Evolutionary conservation across 2,888 invertebrate species (phyloP).

Genomic region (Nineta flava): DNA sequence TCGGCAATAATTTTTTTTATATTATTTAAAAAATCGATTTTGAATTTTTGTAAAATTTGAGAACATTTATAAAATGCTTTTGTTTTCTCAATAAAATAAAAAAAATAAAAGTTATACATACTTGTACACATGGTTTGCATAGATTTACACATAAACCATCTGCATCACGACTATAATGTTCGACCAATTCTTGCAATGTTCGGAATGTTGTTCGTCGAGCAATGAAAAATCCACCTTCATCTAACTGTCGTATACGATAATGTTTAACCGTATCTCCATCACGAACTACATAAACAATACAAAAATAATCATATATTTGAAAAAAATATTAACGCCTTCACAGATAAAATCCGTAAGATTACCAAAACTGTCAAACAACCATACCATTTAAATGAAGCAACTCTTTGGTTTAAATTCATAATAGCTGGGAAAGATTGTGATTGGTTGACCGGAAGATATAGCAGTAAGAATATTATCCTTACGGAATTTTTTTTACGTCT

Average conservation of each 20-base stretch:
- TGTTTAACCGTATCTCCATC: slow-evolving; percentile 99
- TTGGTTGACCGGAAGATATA: too few relatives aligned
- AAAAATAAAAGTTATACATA: slow-evolving; percentile 23
- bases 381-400: background rate
- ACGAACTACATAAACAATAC: slow-evolving; percentile 51
- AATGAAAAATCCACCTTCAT: slow-evolving; percentile 98
- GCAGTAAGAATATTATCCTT: too few relatives aligned
- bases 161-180: slow-evolving; percentile 94
- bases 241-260: slow-evolving; percentile 95
- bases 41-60: too few relatives aligned
- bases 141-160: slow-evolving; percentile 98
- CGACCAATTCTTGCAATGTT: slow-evolving; percentile 91
- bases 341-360: background rate
- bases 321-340: background rate
- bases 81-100: too few relatives aligned
- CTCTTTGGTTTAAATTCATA: too few relatives aligned
- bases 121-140: slow-evolving; percentile 88
- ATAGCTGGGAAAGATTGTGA: too few relatives aligned
- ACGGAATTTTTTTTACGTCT: too few relatives aligned
- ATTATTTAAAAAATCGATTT: too few relatives aligned
- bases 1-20: too few relatives aligned
- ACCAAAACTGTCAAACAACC: background rate
- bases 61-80: too few relatives aligned
- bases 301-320: slow-evolving; percentile 2
- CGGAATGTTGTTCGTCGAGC: slow-evolving; percentile 95